These are phyloP conservation scores for Manis pentadactyla DNA, from an alignment of 2,797 vertebrate genomes.

Conservation along the genomic window DNA sequence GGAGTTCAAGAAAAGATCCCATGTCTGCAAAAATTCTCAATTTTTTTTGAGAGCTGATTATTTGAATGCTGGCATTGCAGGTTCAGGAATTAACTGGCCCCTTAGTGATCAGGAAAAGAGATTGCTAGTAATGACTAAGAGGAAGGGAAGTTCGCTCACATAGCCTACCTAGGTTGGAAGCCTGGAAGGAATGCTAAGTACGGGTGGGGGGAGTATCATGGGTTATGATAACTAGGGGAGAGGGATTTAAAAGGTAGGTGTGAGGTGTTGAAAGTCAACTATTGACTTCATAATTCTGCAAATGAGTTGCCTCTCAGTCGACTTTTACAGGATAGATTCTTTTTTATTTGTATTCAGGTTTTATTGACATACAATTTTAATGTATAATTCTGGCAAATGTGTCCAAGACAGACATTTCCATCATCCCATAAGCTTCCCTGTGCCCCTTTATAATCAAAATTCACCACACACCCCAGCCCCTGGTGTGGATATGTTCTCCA, in stretches of 20 bases:
- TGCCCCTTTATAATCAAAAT: background rate
- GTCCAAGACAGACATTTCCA: background rate
- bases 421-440: background rate
- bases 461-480: background rate
- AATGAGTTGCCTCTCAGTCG: background rate
- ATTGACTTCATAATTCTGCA: background rate
- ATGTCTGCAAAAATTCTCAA: background rate
- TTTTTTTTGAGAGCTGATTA: background rate
- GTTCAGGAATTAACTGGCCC: background rate
- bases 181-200: background rate
- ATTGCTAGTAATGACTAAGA: background rate
- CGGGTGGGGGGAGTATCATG: background rate
- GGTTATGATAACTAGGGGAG: background rate
- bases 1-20: background rate
- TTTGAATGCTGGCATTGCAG: background rate
- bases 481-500: background rate
- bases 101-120: background rate
- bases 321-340: background rate
- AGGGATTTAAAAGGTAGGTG: background rate
- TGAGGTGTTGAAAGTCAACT: background rate
- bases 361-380: background rate
- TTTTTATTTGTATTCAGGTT: background rate
- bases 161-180: background rate
- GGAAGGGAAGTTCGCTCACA: background rate
- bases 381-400: background rate